A percentile compares a stretch with the other conserved stretches of the same genome.
phyloP scores from a whole-genome alignment of 2,113 vertebrate species.

The Muntiacus muntjak region DNA sequence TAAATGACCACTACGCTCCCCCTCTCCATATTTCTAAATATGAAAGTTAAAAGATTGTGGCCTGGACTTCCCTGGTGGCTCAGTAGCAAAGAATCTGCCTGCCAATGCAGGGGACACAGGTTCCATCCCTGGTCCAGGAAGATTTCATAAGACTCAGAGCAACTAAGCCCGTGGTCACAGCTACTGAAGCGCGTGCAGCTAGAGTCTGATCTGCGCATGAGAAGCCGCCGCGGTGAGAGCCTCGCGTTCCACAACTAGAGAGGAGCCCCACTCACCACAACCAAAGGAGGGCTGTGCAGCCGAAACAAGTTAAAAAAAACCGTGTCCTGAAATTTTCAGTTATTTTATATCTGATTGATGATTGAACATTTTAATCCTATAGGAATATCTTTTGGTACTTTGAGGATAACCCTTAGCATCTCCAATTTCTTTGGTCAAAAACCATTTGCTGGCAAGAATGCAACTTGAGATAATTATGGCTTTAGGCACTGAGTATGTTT shows the following conservation, averaged over 20 bases:
- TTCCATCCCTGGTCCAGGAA: neutral
- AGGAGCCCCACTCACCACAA: neutral
- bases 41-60: neutral
- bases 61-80: neutral
- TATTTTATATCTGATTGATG: slow-evolving; percentile 4
- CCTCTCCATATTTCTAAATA: neutral
- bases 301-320: neutral
- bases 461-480: slow-evolving; percentile 44
- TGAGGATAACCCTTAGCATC: neutral
- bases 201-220: neutral
- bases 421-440: slow-evolving; percentile 31
- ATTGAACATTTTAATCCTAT: neutral
- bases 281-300: neutral
- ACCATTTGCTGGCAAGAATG: neutral
- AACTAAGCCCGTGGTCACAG: neutral
- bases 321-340: neutral
- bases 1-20: neutral
- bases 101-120: neutral
- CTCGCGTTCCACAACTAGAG: neutral
- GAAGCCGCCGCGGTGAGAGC: fast-evolving
- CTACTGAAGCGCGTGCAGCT: neutral
- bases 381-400: neutral
- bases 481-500: slow-evolving; percentile 15
- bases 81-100: neutral
- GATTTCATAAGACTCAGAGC: neutral